A percentile compares a stretch with the other conserved stretches of the same genome.
phyloP scores from a whole-genome alignment of 2,888 invertebrate species.

The Drosophila gaucha region DNA sequence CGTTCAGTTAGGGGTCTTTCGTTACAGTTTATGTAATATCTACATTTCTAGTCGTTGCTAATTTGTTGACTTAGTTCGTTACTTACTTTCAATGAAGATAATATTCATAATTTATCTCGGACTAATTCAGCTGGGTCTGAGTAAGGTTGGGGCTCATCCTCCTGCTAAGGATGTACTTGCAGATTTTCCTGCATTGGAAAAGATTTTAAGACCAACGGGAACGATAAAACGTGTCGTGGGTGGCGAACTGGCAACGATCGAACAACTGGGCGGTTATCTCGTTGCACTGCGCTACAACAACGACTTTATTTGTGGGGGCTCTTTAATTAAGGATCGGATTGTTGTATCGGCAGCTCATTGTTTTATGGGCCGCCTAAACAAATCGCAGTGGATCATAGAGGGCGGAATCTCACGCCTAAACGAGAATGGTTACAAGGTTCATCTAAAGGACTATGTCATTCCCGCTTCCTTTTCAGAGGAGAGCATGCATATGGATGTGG shows the following conservation, averaged over 20 bases:
- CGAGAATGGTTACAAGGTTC: constrained; percentile 4
- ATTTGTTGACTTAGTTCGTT: not conserved
- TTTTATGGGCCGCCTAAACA: constrained; percentile 16
- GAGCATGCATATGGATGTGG: constrained; percentile 60
- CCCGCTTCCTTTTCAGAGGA: constrained; percentile 22
- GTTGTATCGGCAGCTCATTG: constrained; percentile 66
- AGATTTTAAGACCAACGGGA: constrained; percentile 12
- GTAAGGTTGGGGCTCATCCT: not conserved
- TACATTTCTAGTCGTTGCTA: too few species aligned
- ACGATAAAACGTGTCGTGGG: constrained; percentile 52
- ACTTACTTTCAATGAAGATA: constrained; percentile 15
- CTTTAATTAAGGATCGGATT: constrained; percentile 38
- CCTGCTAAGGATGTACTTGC: not conserved
- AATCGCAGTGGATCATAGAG: constrained; percentile 4
- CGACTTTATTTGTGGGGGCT: constrained; percentile 56
- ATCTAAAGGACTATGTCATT: constrained; percentile 22
- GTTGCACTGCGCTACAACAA: constrained; percentile 45
- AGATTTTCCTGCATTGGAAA: constrained; percentile 8
- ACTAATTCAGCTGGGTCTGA: constrained; percentile 4
- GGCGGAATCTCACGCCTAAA: constrained; percentile 50
- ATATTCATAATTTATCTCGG: not conserved
- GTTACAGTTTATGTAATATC: constrained; percentile 1
- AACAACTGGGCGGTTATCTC: constrained; percentile 55
- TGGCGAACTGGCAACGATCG: constrained; percentile 49
- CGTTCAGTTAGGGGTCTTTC: constrained; percentile 10